Evolutionary conservation across 2,888 invertebrate species (phyloP), one percentile per base, ranked within the genome.

Genomic region (Drosophila villosipedis): DNA sequence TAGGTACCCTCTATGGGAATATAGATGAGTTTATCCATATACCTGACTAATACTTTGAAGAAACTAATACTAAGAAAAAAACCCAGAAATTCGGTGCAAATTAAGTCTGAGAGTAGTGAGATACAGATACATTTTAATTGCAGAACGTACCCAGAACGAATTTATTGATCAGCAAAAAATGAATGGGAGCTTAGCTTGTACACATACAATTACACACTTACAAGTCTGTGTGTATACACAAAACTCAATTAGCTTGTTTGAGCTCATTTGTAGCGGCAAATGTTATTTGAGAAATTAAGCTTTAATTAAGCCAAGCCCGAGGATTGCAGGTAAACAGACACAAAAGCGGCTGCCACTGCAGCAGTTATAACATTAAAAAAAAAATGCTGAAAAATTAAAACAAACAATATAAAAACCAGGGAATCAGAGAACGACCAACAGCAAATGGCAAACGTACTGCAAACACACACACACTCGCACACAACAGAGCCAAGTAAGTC

Each of bases 261-360:
- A 89, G 83, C 85, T 90, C 71, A 74, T 85, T 90, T 73, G 72
- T 68, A 76, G 82, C 74, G 69, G 73, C 68, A 78, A 80, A 76
- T 84, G 77, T 83, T 78, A 86, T 87, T 86, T 82, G 75, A 73
- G 76, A 84, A 87, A 91, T 84, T 78, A 87, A 82, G 84, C 78
- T 82, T 87, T 89, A 89, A 87, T 89, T 91, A 89, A 90, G 91
- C 77, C 76, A 78, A 77, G 74, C 82, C 68, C 65, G 65, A 75
- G 73, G 68, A 81, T 68, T 69, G 67, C 77, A 77, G 89, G 84
- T 83, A 83, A 80, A 62, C 83, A 73, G 28, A 81, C 39, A 69
- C 69, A 69, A 80, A 73, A 73, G 78, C 66, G 74, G 49, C 70
- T 71, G 68, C 69, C 66, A 68, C 78, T 72, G 76, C 74, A 53